Evolutionary conservation across 2,113 vertebrate species (phyloP).

Genomic region (Ariopsis seemanni): DNA sequence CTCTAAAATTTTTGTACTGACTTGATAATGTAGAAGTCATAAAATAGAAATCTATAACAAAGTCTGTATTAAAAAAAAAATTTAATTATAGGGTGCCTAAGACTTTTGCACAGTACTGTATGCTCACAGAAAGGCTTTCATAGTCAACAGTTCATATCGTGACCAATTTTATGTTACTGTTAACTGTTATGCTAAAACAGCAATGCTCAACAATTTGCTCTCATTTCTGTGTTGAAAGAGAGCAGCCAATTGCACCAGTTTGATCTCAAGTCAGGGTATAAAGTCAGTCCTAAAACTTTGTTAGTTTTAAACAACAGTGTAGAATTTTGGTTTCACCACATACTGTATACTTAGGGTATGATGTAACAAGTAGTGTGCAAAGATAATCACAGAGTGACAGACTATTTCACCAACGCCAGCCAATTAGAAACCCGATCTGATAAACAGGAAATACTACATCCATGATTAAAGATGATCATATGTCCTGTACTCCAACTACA

Average conservation of each 20-base stretch:
- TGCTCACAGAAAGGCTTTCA: not conserved
- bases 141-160: not conserved
- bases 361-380: too few species aligned
- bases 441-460: not conserved
- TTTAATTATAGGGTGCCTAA: too few species aligned
- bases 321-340: not conserved
- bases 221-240: not conserved
- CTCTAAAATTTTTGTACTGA: too few species aligned
- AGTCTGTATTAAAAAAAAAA: too few species aligned
- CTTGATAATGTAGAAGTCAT: too few species aligned
- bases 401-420: not conserved
- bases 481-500: not conserved
- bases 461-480: not conserved
- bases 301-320: not conserved
- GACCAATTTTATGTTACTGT: not conserved
- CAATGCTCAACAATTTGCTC: not conserved
- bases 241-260: not conserved
- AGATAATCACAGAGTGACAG: not conserved
- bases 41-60: too few species aligned
- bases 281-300: not conserved
- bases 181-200: not conserved
- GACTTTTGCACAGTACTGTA: too few species aligned
- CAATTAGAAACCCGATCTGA: not conserved
- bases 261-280: not conserved
- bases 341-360: too few species aligned